Percentiles rank a stretch among this genome's conserved stretches.
Conservation (phyloP, 1,140 invertebrate genomes). For the Papilio helenus region DNA sequence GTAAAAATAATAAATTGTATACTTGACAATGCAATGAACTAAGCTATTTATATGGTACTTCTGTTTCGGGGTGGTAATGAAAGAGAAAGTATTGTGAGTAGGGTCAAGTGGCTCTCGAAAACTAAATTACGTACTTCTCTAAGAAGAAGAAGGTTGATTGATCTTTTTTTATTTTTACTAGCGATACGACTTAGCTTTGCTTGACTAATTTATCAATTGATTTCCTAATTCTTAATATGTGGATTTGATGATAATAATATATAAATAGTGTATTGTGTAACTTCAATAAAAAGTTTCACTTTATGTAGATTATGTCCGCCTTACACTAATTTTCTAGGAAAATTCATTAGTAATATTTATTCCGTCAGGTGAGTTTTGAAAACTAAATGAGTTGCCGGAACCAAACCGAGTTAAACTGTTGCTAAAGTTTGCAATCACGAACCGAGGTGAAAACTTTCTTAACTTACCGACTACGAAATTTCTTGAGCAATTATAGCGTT, state of each 20-base stretch:
- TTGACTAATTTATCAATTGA: neutral
- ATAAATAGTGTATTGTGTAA: too few relatives aligned
- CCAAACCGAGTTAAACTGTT: constrained; percentile 23
- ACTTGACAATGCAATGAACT: neutral
- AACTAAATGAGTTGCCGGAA: constrained; percentile 18
- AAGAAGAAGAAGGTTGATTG: constrained; percentile 16
- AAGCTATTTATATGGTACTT: neutral
- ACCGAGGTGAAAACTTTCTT: neutral
- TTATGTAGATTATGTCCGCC: neutral
- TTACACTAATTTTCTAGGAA: neutral
- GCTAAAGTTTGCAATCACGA: constrained; percentile 17
- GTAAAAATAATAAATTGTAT: neutral
- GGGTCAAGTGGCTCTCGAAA: constrained; percentile 34
- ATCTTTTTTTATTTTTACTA: neutral
- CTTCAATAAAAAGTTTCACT: too few relatives aligned
- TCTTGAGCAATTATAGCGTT: constrained; percentile 26
- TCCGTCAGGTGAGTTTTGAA: constrained; percentile 24
- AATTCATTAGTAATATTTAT: neutral
- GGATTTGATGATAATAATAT: too few relatives aligned
- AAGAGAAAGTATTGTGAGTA: constrained; percentile 31
- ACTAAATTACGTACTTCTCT: constrained; percentile 27
- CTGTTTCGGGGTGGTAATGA: constrained; percentile 7
- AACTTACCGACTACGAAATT: constrained; percentile 17
- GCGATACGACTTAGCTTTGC: neutral
- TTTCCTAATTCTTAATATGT: too few relatives aligned